Conservation (phyloP, 2,113 vertebrate genomes). For the Plecturocebus donacophilus region DNA sequence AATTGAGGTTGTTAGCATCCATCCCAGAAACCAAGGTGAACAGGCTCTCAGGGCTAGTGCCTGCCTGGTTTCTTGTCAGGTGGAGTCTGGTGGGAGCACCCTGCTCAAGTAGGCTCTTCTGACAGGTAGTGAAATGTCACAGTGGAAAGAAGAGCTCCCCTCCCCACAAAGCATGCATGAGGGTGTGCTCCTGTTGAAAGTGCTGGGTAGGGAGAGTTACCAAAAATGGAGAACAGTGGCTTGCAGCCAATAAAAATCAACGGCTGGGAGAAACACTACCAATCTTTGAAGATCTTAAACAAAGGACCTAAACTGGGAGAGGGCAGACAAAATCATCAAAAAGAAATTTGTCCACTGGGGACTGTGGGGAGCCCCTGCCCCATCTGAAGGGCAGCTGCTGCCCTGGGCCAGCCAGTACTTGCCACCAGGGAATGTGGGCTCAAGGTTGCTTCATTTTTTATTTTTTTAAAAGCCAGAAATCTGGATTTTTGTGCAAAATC, state of each 20-base stretch:
- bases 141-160: rapidly evolving
- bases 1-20: background rate
- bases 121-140: rapidly evolving
- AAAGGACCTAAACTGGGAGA: background rate
- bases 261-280: background rate
- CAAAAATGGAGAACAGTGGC: background rate
- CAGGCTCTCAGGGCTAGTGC: rapidly evolving
- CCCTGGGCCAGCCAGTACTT: background rate
- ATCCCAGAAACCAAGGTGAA: rapidly evolving
- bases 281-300: background rate
- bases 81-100: rapidly evolving
- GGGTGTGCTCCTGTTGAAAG: background rate
- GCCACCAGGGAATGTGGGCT: slow-evolving; percentile 12
- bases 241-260: background rate
- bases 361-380: background rate
- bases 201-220: background rate
- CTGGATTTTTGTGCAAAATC: slow-evolving; percentile 10
- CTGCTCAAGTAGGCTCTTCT: rapidly evolving
- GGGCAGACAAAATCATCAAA: background rate
- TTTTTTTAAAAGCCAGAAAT: slow-evolving; percentile 9
- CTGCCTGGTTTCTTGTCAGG: rapidly evolving
- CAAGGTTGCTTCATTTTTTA: background rate
- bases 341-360: background rate
- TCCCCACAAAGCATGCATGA: rapidly evolving
- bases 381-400: background rate